phyloP scores from a whole-genome alignment of 2,888 invertebrate species.

The Rhorus exstirpatorius region DNA sequence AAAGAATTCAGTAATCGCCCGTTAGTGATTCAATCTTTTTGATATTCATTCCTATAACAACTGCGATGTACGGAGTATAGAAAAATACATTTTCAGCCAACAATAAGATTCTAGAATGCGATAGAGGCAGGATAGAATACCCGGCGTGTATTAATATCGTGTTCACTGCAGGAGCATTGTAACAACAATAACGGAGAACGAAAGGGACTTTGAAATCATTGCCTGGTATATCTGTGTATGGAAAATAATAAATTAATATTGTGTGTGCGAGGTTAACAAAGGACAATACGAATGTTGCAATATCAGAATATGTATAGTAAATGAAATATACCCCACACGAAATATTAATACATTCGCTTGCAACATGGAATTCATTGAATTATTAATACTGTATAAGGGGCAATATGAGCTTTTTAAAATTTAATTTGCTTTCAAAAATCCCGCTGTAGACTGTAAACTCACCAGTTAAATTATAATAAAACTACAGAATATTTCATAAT shows the following conservation, averaged over 20 bases:
- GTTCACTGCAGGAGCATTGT: conserved; percentile 45
- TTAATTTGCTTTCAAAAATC: background rate
- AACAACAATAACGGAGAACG: conserved; percentile 36
- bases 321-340: background rate
- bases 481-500: too few species aligned
- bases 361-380: background rate
- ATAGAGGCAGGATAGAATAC: conserved; percentile 46
- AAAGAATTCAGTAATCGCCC: conserved; percentile 20
- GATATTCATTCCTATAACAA: conserved; percentile 61
- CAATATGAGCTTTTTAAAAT: background rate
- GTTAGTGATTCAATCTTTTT: conserved; percentile 56
- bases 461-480: background rate
- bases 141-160: conserved; percentile 53
- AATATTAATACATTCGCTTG: background rate
- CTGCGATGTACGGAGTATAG: conserved; percentile 11
- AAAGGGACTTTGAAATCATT: conserved; percentile 7
- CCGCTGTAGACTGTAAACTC: too few species aligned
- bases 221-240: conserved; percentile 7
- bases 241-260: conserved; percentile 62
- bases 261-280: conserved; percentile 26
- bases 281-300: conserved; percentile 50
- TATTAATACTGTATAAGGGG: background rate
- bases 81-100: conserved; percentile 54
- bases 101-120: conserved; percentile 61
- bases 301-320: conserved; percentile 17